Percentiles rank a stretch among this genome's conserved stretches.
These are phyloP conservation scores for Gallinago paraguaiae DNA, from an alignment of 2,113 vertebrate species.

Conservation along the genomic window DNA sequence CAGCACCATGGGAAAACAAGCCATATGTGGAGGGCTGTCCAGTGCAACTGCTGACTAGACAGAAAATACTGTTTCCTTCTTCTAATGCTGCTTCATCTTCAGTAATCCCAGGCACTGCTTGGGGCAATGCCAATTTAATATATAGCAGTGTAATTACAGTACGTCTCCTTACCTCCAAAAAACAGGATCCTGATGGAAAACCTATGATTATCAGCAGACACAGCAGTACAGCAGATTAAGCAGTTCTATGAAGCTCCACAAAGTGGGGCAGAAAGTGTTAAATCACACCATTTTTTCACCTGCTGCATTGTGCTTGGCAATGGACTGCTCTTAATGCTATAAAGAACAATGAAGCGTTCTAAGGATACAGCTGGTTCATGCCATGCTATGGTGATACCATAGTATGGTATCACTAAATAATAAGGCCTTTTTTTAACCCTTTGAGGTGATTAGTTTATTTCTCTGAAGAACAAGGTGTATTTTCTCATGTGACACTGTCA, in stretches of 20 bases:
- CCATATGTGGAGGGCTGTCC: accelerated
- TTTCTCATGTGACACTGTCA: neutral
- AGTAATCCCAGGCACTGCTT: neutral
- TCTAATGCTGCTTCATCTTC: neutral
- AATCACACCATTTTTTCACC: neutral
- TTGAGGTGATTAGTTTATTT: neutral
- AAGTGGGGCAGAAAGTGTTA: neutral
- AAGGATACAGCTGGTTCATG: neutral
- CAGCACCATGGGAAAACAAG: neutral
- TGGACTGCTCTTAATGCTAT: neutral
- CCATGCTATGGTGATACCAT: neutral
- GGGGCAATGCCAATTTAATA: neutral
- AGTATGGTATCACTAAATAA: neutral
- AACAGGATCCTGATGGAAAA: neutral
- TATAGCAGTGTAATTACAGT: neutral
- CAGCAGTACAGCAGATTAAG: neutral
- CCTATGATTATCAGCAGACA: neutral
- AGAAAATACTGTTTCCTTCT: neutral
- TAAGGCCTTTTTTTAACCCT: neutral
- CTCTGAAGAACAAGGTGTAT: neutral
- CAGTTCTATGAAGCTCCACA: neutral
- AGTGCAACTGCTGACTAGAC: neutral
- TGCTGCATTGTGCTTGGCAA: neutral
- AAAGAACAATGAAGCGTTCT: neutral
- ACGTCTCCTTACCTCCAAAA: neutral